Conservation (phyloP, 2,888 invertebrate species). For the Apodemia mormo region DNA sequence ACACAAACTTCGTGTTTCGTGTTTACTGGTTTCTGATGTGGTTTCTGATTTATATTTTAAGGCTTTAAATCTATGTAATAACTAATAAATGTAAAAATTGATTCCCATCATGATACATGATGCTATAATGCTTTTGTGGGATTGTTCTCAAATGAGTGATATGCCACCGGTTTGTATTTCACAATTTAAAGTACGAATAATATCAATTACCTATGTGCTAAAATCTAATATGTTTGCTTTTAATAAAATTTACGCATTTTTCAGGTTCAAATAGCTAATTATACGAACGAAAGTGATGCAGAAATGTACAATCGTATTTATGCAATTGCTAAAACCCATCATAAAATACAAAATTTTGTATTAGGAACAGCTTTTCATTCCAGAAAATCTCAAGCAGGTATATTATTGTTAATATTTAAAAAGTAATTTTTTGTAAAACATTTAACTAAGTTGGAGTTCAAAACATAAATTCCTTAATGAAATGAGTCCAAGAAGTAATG, state of each 20-base stretch:
- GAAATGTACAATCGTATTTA: slow-evolving; percentile 83
- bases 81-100: neutral
- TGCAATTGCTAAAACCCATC: slow-evolving; percentile 83
- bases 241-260: slow-evolving; percentile 30
- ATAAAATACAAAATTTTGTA: slow-evolving; percentile 84
- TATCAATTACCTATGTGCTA: no score
- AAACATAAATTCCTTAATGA: no score
- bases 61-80: neutral
- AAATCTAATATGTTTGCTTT: no score
- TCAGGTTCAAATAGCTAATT: slow-evolving; percentile 66
- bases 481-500: no score
- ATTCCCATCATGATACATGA: slow-evolving; percentile 84
- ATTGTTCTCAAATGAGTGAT: slow-evolving; percentile 67
- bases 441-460: no score
- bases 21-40: no score
- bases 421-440: no score
- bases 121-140: slow-evolving; percentile 84
- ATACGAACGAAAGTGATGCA: slow-evolving; percentile 85
- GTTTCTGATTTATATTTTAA: no score
- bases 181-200: neutral
- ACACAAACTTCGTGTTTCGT: no score
- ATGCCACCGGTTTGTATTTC: slow-evolving; percentile 35
- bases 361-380: slow-evolving; percentile 71
- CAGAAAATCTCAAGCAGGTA: slow-evolving; percentile 74
- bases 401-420: no score